Evolutionary conservation across 2,888 invertebrate genomes (phyloP).

Genomic region (Meiosimyza decipiens): DNA sequence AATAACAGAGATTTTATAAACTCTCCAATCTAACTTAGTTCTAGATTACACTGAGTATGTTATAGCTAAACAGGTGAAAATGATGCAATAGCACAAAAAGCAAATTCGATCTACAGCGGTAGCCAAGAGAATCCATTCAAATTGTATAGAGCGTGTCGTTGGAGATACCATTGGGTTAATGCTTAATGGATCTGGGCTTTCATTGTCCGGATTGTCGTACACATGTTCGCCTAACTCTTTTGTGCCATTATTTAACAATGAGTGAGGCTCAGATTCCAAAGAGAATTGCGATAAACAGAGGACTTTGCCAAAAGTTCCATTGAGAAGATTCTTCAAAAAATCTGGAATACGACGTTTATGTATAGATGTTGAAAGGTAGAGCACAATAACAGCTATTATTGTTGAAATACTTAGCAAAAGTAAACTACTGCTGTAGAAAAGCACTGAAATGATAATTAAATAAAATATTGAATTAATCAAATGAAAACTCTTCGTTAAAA

Average conservation of each 20-base stretch:
- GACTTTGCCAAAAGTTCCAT: conserved; percentile 57
- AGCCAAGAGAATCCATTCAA: conserved; percentile 75
- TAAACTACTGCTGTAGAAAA: conserved; percentile 70
- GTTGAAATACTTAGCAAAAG: conserved; percentile 69
- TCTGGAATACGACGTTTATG: conserved; percentile 67
- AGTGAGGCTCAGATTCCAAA: conserved; percentile 51
- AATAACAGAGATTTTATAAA: too few species aligned
- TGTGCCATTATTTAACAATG: conserved; percentile 49
- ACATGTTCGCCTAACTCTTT: conserved; percentile 56
- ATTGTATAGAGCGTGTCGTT: conserved; percentile 64
- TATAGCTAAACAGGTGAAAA: conserved; percentile 67
- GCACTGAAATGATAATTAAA: conserved; percentile 63
- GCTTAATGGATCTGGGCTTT: conserved; percentile 47
- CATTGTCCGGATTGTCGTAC: conserved; percentile 49
- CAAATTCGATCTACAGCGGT: conserved; percentile 73
- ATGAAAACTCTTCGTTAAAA: background rate
- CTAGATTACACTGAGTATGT: conserved; percentile 52
- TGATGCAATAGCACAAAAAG: conserved; percentile 70
- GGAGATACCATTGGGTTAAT: conserved; percentile 50
- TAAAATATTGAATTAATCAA: conserved; percentile 46
- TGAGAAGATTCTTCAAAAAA: conserved; percentile 57
- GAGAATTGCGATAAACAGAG: conserved; percentile 59
- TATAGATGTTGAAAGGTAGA: conserved; percentile 68
- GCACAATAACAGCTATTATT: conserved; percentile 69
- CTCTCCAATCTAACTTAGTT: too few species aligned